A percentile compares a stretch with the other conserved stretches of the same genome.
Evolutionary conservation across 1,140 invertebrate species (phyloP).

Genomic region (Aphelenchoides fujianensis): DNA sequence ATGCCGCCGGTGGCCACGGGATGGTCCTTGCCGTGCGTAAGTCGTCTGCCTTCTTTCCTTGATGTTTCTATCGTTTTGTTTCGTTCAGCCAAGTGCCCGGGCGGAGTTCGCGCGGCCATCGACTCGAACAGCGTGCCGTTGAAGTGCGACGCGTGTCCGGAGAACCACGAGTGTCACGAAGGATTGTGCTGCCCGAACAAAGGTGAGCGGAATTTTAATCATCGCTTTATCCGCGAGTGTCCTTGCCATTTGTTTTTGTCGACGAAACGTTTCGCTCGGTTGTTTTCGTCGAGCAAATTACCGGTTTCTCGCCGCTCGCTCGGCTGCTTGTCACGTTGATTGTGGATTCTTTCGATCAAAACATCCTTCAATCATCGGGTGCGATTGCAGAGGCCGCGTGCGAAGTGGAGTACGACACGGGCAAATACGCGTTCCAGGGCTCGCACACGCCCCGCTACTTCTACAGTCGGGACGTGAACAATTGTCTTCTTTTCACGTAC

Average conservation of each 20-base stretch:
- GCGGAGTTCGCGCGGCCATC: slow-evolving; percentile 54
- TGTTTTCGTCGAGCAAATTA: slow-evolving; percentile 12
- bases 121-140: slow-evolving; percentile 39
- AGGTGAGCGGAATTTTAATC: slow-evolving; percentile 50
- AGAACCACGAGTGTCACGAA: slow-evolving; percentile 52
- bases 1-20: slow-evolving; percentile 28
- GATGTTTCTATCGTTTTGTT: too few relatives aligned
- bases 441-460: slow-evolving; percentile 57
- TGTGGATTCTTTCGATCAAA: slow-evolving; percentile 23
- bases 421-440: slow-evolving; percentile 45
- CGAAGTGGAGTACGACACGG: slow-evolving; percentile 56
- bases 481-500: slow-evolving; percentile 60
- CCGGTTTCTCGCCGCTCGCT: too few relatives aligned
- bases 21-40: slow-evolving; percentile 50
- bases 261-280: not conserved
- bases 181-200: slow-evolving; percentile 56
- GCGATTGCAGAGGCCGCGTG: slow-evolving; percentile 47
- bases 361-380: slow-evolving; percentile 15
- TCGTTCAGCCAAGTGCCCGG: slow-evolving; percentile 50
- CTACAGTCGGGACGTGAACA: slow-evolving; percentile 51
- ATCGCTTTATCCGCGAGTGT: slow-evolving; percentile 6
- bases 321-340: not conserved
- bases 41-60: too few relatives aligned
- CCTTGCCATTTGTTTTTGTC: slow-evolving; percentile 17
- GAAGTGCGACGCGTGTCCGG: slow-evolving; percentile 48